These are phyloP conservation scores for Archips xylosteana DNA, from an alignment of 2,888 invertebrate species.

Conservation along the genomic window DNA sequence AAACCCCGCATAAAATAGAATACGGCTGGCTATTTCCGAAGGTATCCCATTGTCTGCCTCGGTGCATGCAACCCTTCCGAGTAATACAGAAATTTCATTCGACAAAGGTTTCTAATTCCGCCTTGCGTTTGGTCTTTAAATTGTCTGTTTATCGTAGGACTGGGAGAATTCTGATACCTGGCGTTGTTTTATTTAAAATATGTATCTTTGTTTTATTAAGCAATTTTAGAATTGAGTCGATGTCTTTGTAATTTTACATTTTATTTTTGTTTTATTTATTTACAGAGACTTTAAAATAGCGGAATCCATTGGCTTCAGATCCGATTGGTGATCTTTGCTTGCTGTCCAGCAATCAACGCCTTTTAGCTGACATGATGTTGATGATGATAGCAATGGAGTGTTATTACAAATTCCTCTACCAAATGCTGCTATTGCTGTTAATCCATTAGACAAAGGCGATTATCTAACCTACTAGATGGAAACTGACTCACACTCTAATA, in stretches of 20 bases:
- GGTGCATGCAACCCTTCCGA: slow-evolving; percentile 75
- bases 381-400: not conserved
- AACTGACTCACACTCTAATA: not conserved
- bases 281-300: not conserved
- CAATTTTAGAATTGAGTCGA: not conserved
- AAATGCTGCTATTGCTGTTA: not conserved
- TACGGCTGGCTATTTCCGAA: slow-evolving; percentile 74
- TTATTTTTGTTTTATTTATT: too few species aligned
- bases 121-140: slow-evolving; percentile 33
- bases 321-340: too few species aligned
- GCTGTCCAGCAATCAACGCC: too few species aligned
- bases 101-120: slow-evolving; percentile 51
- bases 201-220: not conserved
- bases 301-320: not conserved
- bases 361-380: not conserved
- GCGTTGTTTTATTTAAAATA: slow-evolving; percentile 17
- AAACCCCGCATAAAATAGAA: slow-evolving; percentile 78
- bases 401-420: not conserved
- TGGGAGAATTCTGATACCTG: not conserved
- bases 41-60: slow-evolving; percentile 74
- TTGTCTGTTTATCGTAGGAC: slow-evolving; percentile 34
- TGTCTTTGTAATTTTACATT: not conserved
- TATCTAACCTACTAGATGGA: not conserved
- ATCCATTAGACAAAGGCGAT: not conserved
- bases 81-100: slow-evolving; percentile 68